Percentiles rank a stretch among this genome's conserved stretches.
Evolutionary conservation across 2,797 vertebrate species (phyloP).

Genomic region (Tokudaia tokunoshimensis): DNA sequence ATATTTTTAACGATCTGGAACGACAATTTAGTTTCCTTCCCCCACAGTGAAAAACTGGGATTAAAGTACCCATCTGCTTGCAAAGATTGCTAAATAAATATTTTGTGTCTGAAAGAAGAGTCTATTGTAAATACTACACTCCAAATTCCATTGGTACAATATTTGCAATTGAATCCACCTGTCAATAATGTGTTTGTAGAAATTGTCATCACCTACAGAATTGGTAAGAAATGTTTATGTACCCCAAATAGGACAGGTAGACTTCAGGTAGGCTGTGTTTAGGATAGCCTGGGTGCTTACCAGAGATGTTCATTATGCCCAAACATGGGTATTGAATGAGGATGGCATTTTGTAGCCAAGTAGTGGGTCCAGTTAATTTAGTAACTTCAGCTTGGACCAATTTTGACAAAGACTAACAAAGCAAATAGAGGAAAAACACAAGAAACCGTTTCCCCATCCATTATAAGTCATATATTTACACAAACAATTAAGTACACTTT

Average conservation of each 20-base stretch:
- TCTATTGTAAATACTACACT: slow-evolving; percentile 36
- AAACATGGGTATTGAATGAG: background rate
- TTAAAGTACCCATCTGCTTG: slow-evolving; percentile 31
- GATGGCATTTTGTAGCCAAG: background rate
- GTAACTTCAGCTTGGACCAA: slow-evolving; percentile 22
- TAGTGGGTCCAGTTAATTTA: background rate
- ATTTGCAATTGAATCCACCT: slow-evolving; percentile 27
- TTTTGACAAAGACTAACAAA: background rate
- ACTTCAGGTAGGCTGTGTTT: background rate
- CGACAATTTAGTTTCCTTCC: background rate
- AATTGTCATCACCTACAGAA: background rate
- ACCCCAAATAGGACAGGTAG: background rate
- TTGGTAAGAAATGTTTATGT: slow-evolving; percentile 22
- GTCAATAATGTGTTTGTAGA: background rate
- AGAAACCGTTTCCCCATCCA: background rate
- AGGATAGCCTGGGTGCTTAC: background rate
- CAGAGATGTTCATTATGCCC: background rate
- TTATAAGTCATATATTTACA: background rate
- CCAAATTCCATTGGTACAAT: slow-evolving; percentile 46
- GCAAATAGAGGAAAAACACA: background rate
- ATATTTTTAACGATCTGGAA: slow-evolving; percentile 13
- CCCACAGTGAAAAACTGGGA: background rate
- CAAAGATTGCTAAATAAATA: slow-evolving; percentile 51
- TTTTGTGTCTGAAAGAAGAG: slow-evolving; percentile 43
- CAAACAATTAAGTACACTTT: background rate